Percentiles rank a stretch among this genome's conserved stretches.
These are phyloP conservation scores for Clistopyga incitator DNA, from an alignment of 2,888 invertebrate species.

Conservation along the genomic window DNA sequence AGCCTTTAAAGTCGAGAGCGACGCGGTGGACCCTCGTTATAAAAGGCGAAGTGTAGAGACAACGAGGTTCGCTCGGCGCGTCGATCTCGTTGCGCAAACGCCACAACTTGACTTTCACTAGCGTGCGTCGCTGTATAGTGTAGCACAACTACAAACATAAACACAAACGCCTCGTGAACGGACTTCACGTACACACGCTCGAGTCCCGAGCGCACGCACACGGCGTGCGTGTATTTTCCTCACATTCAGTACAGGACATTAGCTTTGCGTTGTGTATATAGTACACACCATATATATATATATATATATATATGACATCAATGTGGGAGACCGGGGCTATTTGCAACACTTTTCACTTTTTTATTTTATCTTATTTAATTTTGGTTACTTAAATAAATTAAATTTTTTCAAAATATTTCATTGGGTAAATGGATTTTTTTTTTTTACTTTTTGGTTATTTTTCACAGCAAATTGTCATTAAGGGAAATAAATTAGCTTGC, in stretches of 20 bases:
- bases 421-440: too few relatives aligned
- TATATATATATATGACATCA: too few relatives aligned
- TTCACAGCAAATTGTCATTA: too few relatives aligned
- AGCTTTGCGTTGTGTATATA: conserved; percentile 39
- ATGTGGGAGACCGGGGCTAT: too few relatives aligned
- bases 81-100: conserved; percentile 81
- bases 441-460: too few relatives aligned
- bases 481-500: too few relatives aligned
- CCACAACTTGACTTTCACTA: conserved; percentile 80
- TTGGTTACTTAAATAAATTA: too few relatives aligned
- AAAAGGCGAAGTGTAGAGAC: conserved; percentile 76
- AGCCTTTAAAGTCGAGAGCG: conserved; percentile 79
- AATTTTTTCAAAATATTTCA: too few relatives aligned
- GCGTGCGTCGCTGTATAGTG: conserved; percentile 58
- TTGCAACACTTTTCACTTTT: too few relatives aligned
- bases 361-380: too few relatives aligned
- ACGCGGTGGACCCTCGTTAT: conserved; percentile 64
- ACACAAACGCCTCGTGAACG: conserved; percentile 5
- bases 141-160: conserved; percentile 25
- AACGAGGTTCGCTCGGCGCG: conserved; percentile 66
- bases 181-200: conserved; percentile 15
- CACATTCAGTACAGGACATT: conserved; percentile 58
- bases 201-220: conserved; percentile 29
- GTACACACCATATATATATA: background rate
- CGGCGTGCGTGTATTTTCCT: conserved; percentile 5